phyloP scores from a whole-genome alignment of 2,113 vertebrate species.

The Formicarius rufipectus region DNA sequence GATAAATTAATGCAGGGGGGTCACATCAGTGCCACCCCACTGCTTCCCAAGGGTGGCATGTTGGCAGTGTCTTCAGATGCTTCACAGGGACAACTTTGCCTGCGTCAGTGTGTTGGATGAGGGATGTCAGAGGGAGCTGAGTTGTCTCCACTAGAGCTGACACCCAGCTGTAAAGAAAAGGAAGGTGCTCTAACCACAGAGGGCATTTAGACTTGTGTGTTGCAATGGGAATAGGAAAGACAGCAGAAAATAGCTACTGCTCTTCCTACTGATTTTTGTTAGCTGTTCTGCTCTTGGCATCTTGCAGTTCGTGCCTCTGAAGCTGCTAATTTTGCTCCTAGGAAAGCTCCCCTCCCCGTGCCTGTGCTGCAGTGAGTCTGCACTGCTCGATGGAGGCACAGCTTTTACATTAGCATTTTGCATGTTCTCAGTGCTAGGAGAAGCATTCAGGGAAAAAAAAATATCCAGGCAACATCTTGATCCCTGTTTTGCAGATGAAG shows the following conservation, averaged over 20 bases:
- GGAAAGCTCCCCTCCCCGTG: neutral
- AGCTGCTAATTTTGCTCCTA: neutral
- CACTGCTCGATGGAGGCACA: neutral
- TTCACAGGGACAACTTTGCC: neutral
- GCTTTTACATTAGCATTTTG: constrained; percentile 15
- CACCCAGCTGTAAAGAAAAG: neutral
- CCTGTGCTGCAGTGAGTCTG: neutral
- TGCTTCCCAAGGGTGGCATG: neutral
- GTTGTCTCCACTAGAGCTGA: neutral
- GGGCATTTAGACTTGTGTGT: neutral
- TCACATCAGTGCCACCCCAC: neutral
- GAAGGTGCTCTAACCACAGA: neutral
- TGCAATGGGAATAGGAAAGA: neutral
- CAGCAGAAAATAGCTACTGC: neutral
- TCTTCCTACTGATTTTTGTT: neutral
- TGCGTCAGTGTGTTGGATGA: neutral
- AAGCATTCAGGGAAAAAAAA: neutral
- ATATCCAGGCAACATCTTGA: constrained; percentile 14
- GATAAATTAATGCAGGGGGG: neutral
- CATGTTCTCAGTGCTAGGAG: neutral
- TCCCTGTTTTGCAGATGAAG: constrained; percentile 30
- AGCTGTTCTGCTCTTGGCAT: neutral
- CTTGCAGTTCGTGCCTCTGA: neutral
- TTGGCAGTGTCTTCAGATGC: neutral
- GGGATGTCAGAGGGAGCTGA: neutral